Percentiles rank a stretch among this genome's conserved stretches.
These are phyloP conservation scores for Neopelma chrysocephalum DNA, from an alignment of 2,797 vertebrate genomes.

Conservation along the genomic window DNA sequence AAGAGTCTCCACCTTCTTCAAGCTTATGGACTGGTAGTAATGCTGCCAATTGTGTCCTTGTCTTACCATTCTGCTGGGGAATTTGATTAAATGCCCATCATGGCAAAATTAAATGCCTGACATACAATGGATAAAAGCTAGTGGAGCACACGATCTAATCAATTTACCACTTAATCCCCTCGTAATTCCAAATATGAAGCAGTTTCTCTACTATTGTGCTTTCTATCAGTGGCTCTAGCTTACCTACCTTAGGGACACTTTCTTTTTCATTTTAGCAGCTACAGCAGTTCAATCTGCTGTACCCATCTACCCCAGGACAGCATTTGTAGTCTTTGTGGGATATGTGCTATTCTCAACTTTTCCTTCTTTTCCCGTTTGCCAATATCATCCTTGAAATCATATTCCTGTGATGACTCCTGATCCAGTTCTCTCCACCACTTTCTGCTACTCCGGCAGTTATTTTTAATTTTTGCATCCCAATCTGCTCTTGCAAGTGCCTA, in stretches of 20 bases:
- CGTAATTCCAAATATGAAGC: background rate
- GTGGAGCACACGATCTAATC: background rate
- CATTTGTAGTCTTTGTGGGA: background rate
- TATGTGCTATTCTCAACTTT: background rate
- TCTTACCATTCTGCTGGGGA: background rate
- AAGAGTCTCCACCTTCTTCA: background rate
- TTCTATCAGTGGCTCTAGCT: background rate
- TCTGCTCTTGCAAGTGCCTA: constrained; percentile 44
- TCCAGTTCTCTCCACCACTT: constrained; percentile 14
- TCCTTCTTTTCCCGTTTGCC: constrained; percentile 28
- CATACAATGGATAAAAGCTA: background rate
- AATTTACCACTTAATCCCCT: background rate
- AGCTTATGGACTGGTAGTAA: background rate
- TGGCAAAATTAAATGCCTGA: background rate
- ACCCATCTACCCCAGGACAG: background rate
- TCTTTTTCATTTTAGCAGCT: background rate
- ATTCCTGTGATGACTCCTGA: background rate
- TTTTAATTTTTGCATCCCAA: constrained; percentile 61
- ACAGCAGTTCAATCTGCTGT: background rate
- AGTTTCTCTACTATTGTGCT: background rate
- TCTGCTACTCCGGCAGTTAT: constrained; percentile 43
- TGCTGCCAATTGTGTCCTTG: background rate
- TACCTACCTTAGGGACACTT: background rate
- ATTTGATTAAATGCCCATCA: background rate
- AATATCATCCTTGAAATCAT: background rate